Evolutionary conservation across 2,797 vertebrate genomes (phyloP), one percentile per base, ranked within the genome.

Genomic region (Avahi laniger): DNA sequence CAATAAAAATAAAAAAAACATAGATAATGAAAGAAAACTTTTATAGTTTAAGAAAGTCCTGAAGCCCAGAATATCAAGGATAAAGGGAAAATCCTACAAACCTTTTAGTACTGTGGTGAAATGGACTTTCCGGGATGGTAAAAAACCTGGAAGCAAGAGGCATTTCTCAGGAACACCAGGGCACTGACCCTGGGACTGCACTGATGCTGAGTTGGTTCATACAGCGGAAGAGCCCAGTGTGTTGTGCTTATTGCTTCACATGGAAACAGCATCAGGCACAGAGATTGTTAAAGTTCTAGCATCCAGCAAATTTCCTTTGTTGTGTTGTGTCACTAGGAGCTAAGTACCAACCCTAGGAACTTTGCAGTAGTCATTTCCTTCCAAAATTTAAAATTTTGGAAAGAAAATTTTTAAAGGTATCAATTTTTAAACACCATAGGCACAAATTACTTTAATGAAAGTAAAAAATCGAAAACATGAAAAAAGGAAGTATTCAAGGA

Each of bases 11-110:
- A 41, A 41, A 41, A 41, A 41, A 41, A 41, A 41, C 33, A 78
- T 1, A 69, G 91, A 69, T 2, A 90, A 80, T 28, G 30, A n/a
- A 87, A 95, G 52, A 72, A 93, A 84, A 85, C 30, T 80, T 95
- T 67, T 0, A 50, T 35, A 90, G 57, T 13, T 87, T 57, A 76
- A 80, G 57, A 41, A 81, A 82, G 15, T 52, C 61, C 43, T 57
- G 63, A 96, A 57, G 35, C 41, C 33, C 63, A 65, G 12, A 48
- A 57, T 75, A 89, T 35, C 4, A 67, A 41, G 26, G 33, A 84
- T 30, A 50, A 57, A 86, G 35, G n/a, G 61, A 65, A 94, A 95
- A 90, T 61, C 26, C 33, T 54, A 59, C 46, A 50, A 91, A 78
- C 26, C 63, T 79, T 38, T 54, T 30, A 79, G 41, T 72, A 54